A percentile compares a stretch with the other conserved stretches of the same genome.
Conservation (phyloP, 2,797 vertebrate genomes). For the Eutrigla gurnardus region DNA sequence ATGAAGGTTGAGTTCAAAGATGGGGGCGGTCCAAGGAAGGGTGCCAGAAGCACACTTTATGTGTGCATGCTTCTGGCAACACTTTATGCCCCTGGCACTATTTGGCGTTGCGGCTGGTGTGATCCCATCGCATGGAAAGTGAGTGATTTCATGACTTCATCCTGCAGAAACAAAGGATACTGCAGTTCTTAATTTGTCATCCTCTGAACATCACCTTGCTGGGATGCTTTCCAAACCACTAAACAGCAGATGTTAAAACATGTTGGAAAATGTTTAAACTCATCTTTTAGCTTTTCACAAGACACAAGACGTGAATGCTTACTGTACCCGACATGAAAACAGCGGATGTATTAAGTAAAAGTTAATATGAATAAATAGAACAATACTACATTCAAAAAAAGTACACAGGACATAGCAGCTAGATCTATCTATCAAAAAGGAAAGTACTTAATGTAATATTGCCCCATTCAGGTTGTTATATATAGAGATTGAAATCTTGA, state of each 20-base stretch:
- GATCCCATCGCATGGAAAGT: background rate
- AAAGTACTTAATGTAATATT: no score
- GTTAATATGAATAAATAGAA: background rate
- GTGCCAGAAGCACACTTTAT: background rate
- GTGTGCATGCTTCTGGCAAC: background rate
- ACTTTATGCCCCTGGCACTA: background rate
- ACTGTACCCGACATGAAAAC: background rate
- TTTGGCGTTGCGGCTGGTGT: background rate
- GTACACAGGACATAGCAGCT: background rate
- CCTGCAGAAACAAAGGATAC: constrained; percentile 47
- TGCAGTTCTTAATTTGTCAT: constrained; percentile 61
- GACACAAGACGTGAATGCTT: constrained; percentile 10
- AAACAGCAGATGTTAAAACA: constrained; percentile 70
- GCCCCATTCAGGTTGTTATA: no score
- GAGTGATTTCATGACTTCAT: constrained; percentile 62
- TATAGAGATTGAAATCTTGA: no score
- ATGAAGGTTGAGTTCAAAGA: background rate
- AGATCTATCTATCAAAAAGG: no score
- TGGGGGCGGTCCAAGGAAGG: background rate
- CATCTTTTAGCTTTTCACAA: constrained; percentile 20
- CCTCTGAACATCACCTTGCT: constrained; percentile 67
- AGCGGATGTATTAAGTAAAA: background rate
- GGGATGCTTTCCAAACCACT: constrained; percentile 61
- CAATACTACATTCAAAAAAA: background rate
- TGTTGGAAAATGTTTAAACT: constrained; percentile 41